phyloP scores from a whole-genome alignment of 2,888 invertebrate species.

The Dermolepida albohirtum region DNA sequence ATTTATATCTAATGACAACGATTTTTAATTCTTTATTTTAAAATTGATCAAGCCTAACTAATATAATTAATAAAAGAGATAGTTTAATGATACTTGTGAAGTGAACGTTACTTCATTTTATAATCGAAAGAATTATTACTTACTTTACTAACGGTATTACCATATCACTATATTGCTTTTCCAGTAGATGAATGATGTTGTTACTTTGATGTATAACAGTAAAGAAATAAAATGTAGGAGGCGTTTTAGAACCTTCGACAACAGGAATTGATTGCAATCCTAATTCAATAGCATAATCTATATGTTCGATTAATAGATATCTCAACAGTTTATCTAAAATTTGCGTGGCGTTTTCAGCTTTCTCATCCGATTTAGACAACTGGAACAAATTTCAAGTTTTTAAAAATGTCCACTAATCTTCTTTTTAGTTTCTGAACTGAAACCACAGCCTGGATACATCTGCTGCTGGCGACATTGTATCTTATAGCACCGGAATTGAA shows the following conservation, averaged over 20 bases:
- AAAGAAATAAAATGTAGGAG: constrained; percentile 92
- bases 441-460: too few relatives aligned
- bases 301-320: constrained; percentile 89
- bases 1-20: too few relatives aligned
- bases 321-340: constrained; percentile 88
- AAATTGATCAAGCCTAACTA: too few relatives aligned
- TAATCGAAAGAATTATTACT: constrained; percentile 57
- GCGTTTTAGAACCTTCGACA: constrained; percentile 83
- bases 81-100: too few relatives aligned
- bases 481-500: too few relatives aligned
- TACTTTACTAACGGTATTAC: constrained; percentile 90
- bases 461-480: too few relatives aligned
- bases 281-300: constrained; percentile 95
- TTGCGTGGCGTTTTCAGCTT: constrained; percentile 81
- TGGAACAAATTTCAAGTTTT: constrained; percentile 57
- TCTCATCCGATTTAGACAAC: constrained; percentile 83
- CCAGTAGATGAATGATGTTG: constrained; percentile 91
- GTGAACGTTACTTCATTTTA: too few relatives aligned
- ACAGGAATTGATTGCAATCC: constrained; percentile 91
- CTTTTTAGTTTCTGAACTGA: too few relatives aligned
- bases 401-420: background rate
- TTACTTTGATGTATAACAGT: constrained; percentile 93
- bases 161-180: constrained; percentile 91
- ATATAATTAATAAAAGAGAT: too few relatives aligned
- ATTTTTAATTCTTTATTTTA: too few relatives aligned